A percentile compares a stretch with the other conserved stretches of the same genome.
These are phyloP conservation scores for Andinoacara biseriatus DNA, from an alignment of 2,113 vertebrate genomes.

Conservation along the genomic window DNA sequence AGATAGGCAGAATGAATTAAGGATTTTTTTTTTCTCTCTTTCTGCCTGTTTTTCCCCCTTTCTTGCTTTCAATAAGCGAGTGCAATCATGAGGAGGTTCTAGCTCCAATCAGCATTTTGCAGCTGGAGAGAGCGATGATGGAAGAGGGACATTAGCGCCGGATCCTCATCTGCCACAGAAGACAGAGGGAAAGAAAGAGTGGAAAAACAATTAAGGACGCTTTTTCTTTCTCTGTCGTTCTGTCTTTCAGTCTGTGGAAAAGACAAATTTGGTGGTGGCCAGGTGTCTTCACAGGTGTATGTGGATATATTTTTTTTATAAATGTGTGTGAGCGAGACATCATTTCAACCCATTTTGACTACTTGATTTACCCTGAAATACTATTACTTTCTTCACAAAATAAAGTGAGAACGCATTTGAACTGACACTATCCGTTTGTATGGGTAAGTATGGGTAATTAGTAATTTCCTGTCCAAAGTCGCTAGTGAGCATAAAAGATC, in stretches of 20 bases:
- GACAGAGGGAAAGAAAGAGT: constrained; percentile 42
- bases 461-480: not conserved
- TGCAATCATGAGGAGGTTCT: constrained; percentile 64
- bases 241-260: not conserved
- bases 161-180: constrained; percentile 57
- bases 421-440: not conserved
- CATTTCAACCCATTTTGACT: not conserved
- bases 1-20: constrained; percentile 68
- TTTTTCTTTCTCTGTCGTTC: constrained; percentile 1
- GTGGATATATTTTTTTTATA: not conserved
- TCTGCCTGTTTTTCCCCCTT: not conserved
- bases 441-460: not conserved
- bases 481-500: not conserved
- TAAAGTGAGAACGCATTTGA: not conserved
- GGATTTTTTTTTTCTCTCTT: not conserved
- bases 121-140: constrained; percentile 69
- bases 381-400: not conserved
- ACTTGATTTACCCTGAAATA: too few species aligned
- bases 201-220: constrained; percentile 50
- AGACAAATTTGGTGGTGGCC: not conserved
- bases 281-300: constrained; percentile 22
- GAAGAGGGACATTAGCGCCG: constrained; percentile 67
- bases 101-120: constrained; percentile 68
- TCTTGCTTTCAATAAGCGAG: constrained; percentile 51
- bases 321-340: not conserved